Evolutionary conservation across 1,140 invertebrate species (phyloP).

Genomic region (Drosophila kohkoa): DNA sequence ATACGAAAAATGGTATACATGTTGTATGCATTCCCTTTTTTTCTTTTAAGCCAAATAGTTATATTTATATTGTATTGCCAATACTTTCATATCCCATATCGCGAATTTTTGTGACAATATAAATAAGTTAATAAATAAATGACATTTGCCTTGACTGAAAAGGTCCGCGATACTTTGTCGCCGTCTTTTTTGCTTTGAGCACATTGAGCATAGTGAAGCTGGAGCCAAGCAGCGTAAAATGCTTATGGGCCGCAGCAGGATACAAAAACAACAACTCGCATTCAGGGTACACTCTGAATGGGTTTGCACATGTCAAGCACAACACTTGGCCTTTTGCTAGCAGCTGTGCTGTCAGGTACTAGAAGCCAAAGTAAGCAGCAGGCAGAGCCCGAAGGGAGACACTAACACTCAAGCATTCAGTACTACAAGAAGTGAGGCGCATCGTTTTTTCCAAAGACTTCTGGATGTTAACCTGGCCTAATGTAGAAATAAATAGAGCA

Average conservation of each 20-base stretch:
- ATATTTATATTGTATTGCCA: too few species aligned
- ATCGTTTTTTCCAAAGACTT: constrained; percentile 50
- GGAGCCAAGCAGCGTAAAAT: constrained; percentile 66
- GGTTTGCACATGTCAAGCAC: constrained; percentile 74
- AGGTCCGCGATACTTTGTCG: constrained; percentile 1
- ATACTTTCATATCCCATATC: too few species aligned
- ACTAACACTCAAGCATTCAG: constrained; percentile 15
- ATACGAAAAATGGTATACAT: too few species aligned
- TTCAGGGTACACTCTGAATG: constrained; percentile 40
- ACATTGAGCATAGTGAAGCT: not conserved
- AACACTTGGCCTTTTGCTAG: constrained; percentile 79
- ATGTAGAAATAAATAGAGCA: constrained; percentile 80
- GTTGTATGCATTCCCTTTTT: too few species aligned
- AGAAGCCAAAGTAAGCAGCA: constrained; percentile 9
- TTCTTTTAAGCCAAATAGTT: too few species aligned
- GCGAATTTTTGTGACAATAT: not conserved
- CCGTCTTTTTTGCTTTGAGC: not conserved
- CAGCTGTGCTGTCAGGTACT: constrained; percentile 69
- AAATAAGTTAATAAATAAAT: constrained; percentile 17
- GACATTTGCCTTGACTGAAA: not conserved
- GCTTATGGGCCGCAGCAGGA: constrained; percentile 61
- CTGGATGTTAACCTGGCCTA: constrained; percentile 50
- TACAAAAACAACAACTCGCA: constrained; percentile 46
- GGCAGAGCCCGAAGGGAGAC: not conserved
- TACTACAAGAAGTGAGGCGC: constrained; percentile 8